These are phyloP conservation scores for Triplophysa bombifrons DNA, from an alignment of 2,797 vertebrate species.

Conservation along the genomic window DNA sequence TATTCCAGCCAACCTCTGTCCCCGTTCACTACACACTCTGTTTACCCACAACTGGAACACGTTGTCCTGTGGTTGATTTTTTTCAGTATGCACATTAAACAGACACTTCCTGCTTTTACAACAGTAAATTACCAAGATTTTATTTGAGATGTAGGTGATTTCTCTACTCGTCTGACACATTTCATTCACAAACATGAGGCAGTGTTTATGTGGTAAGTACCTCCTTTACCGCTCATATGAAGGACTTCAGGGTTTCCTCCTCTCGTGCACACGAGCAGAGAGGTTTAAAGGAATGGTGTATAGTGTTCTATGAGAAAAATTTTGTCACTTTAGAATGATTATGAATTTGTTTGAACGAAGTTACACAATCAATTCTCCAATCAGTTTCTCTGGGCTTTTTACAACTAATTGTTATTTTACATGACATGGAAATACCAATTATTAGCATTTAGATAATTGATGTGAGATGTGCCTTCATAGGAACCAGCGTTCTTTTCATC, in stretches of 20 bases:
- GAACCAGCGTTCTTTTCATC: background rate
- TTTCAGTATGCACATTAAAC: background rate
- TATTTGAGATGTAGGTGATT: background rate
- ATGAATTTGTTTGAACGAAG: background rate
- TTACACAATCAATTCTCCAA: background rate
- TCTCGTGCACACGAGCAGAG: background rate
- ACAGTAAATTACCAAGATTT: background rate
- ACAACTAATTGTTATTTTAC: background rate
- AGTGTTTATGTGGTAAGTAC: slow-evolving; percentile 12
- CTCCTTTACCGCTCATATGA: background rate
- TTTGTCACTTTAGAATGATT: background rate
- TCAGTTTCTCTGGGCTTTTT: background rate
- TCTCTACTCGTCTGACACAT: background rate
- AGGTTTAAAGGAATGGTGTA: background rate
- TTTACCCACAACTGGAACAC: background rate
- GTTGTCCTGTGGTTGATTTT: background rate
- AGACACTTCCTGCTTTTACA: background rate
- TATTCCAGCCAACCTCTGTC: slow-evolving; percentile 30
- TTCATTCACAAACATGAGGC: background rate
- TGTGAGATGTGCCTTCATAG: background rate
- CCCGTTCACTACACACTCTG: background rate
- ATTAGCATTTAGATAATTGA: background rate
- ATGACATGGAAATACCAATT: background rate
- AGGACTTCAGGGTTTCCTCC: background rate
- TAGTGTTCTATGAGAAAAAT: background rate